Evolutionary conservation across 2,113 vertebrate genomes (phyloP).

Genomic region (Papio anubis): DNA sequence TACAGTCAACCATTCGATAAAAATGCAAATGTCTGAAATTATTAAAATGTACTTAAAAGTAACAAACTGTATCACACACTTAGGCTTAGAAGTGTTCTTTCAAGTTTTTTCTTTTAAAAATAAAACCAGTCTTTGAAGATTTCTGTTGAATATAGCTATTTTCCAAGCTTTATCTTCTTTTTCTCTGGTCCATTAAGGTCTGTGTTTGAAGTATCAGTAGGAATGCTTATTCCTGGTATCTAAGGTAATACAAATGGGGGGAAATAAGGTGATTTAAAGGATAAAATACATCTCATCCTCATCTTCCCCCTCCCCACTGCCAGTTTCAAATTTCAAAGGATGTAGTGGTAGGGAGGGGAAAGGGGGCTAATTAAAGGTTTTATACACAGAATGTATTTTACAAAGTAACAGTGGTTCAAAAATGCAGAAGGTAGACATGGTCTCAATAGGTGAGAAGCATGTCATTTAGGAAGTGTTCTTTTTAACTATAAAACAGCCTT

Average conservation of each 20-base stretch:
- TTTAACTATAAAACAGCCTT: neutral
- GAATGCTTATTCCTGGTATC: constrained; percentile 87
- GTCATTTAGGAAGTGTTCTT: neutral
- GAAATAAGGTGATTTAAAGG: constrained; percentile 3
- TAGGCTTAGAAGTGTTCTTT: constrained; percentile 20
- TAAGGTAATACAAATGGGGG: constrained; percentile 67
- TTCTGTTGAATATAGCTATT: constrained; percentile 77
- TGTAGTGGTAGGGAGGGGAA: neutral
- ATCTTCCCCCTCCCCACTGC: neutral
- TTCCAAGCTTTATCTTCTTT: constrained; percentile 90
- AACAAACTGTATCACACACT: constrained; percentile 62
- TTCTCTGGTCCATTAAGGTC: constrained; percentile 83
- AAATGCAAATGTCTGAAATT: constrained; percentile 71
- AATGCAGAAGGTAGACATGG: neutral
- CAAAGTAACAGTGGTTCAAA: neutral
- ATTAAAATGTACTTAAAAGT: constrained; percentile 77
- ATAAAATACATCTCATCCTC: neutral
- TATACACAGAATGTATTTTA: neutral
- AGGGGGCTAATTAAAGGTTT: neutral
- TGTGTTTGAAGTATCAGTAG: constrained; percentile 32
- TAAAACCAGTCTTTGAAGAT: constrained; percentile 5
- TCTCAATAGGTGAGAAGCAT: neutral
- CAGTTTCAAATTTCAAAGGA: neutral
- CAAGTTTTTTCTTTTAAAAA: neutral
- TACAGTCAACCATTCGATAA: constrained; percentile 65